Base-by-base conservation (phyloP, 2,113 vertebrate species). In the Brachirus orientalis region DNA sequence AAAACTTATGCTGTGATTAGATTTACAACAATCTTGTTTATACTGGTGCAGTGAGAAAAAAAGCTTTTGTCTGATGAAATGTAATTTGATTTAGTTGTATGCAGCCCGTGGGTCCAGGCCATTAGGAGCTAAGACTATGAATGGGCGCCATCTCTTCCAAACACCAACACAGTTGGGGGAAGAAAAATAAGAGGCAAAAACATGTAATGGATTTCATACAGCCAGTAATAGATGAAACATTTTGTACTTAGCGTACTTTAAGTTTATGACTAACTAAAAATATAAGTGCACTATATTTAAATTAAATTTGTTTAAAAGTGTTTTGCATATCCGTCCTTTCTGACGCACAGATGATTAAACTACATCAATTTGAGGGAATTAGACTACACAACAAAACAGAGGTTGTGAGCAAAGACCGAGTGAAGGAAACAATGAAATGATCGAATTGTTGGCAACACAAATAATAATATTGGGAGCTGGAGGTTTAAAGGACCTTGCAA, bases 41-140 rank as follows among this genome's bases (percentile, higher is more conserved):
- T 71, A 84, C 79, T 57, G 54, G 63, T 71, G 69, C 72, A 44
- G 67, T 37, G 70, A 73, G 72, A 57, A 60, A 68, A 74, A 81
- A 63, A 63, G 59, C 76, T 84, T 87, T 84, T 84, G 82, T 90
- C 68, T 84, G 84, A 80, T 84, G 69, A 88, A 85, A 84, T 84
- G 69, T 84, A 85, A 90, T 87, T 90, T 82, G 82, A 87, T 88
- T 86, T 87, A 63, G 47, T 71, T 65, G 84, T 76, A 35, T 80
- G 81, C 62, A 84, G 74, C 71, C 73, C 19, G 58, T 52, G 77
- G 78, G 82, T 69, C 66, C 20, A 22, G 63, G 75, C 74, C 75
- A 70, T 82, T 53, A 77, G 57, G 37, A 69, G 70, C 70, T 77
- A 67, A 78, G 58, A 71, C 40, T 59, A 22, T 0, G 19, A 69